These are phyloP conservation scores for Lepidothrix coronata DNA, from an alignment of 2,113 vertebrate species.

Conservation along the genomic window DNA sequence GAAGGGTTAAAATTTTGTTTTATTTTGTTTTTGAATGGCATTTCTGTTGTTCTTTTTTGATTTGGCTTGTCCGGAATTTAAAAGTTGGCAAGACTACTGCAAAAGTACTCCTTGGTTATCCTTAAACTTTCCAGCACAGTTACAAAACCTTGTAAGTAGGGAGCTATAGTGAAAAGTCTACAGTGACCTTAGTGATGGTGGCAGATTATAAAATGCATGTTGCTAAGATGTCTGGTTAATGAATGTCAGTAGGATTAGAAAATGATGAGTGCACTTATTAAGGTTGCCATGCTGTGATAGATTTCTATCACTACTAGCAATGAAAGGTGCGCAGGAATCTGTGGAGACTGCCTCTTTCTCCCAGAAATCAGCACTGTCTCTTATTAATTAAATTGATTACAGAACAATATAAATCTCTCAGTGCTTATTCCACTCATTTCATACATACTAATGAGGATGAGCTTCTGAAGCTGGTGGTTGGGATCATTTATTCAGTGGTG, in stretches of 20 bases:
- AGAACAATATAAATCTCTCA: constrained; percentile 64
- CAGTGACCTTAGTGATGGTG: background rate
- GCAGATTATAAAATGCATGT: constrained; percentile 10
- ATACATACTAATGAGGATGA: constrained; percentile 72
- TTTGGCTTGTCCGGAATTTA: background rate
- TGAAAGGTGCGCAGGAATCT: constrained; percentile 46
- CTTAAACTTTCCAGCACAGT: background rate
- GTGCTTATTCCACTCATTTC: constrained; percentile 61
- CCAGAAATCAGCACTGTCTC: constrained; percentile 26
- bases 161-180: background rate
- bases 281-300: constrained; percentile 3
- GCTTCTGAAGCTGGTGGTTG: constrained; percentile 23
- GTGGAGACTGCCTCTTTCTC: constrained; percentile 10
- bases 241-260: constrained; percentile 42
- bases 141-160: background rate
- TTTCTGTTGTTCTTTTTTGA: background rate
- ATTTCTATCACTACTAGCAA: constrained; percentile 62
- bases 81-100: background rate
- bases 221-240: constrained; percentile 45
- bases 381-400: constrained; percentile 71
- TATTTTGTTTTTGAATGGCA: background rate
- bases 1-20: background rate
- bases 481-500: constrained; percentile 67
- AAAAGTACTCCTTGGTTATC: background rate
- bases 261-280: constrained; percentile 26